These are phyloP conservation scores for Eira barbara DNA, from an alignment of 2,113 vertebrate genomes.

Conservation along the genomic window DNA sequence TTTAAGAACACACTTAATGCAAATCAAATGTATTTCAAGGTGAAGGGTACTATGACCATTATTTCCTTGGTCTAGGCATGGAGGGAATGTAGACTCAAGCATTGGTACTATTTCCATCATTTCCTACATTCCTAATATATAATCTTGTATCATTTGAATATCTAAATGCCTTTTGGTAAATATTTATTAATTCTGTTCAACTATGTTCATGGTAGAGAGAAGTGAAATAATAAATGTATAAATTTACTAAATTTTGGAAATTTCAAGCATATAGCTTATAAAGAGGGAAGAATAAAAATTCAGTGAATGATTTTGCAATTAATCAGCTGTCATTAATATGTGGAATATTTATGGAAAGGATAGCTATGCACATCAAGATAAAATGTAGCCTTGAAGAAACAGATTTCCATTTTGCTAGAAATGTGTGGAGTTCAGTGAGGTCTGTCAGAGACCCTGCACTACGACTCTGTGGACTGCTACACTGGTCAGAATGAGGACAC, in stretches of 20 bases:
- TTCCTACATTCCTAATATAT: background rate
- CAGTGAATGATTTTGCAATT: background rate
- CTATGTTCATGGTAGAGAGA: background rate
- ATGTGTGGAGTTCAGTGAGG: background rate
- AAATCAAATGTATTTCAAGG: background rate
- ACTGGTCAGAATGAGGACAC: no score
- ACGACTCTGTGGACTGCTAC: fast-evolving
- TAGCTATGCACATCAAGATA: background rate
- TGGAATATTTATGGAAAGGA: background rate
- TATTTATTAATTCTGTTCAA: background rate
- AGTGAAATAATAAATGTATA: background rate
- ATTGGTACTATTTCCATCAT: background rate
- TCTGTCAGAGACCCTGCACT: background rate
- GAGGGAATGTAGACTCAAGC: background rate
- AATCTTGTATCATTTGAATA: background rate
- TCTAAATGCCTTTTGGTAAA: background rate
- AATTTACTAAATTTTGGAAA: background rate
- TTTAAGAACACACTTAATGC: background rate
- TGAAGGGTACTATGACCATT: background rate
- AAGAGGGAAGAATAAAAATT: background rate
- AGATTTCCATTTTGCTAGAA: background rate
- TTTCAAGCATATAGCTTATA: background rate
- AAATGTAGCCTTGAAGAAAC: no score
- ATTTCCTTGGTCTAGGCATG: background rate
- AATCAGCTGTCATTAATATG: background rate